A percentile compares a stretch with the other conserved stretches of the same genome.
Conservation (phyloP, 1,140 invertebrate genomes). For the Carposina sasakii region DNA sequence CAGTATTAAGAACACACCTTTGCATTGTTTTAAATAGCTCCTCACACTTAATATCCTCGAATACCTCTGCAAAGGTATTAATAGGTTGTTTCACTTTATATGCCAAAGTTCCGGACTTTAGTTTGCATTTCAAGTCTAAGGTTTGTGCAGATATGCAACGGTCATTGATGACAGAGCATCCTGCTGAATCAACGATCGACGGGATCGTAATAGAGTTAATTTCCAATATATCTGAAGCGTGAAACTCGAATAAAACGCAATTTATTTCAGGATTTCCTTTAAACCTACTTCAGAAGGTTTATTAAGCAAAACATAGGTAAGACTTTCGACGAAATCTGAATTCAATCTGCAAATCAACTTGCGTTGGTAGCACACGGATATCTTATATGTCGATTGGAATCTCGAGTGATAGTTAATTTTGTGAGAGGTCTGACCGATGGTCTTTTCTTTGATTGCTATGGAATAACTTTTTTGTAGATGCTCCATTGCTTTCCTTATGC, state of each 20-base stretch:
- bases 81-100: slow-evolving; percentile 33
- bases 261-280: slow-evolving; percentile 47
- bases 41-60: background rate
- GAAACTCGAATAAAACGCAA: slow-evolving; percentile 46
- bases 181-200: slow-evolving; percentile 36
- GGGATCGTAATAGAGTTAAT: slow-evolving; percentile 38
- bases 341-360: slow-evolving; percentile 45
- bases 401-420: slow-evolving; percentile 49
- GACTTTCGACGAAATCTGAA: slow-evolving; percentile 36
- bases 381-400: slow-evolving; percentile 49
- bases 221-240: slow-evolving; percentile 33
- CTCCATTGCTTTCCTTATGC: slow-evolving; percentile 41
- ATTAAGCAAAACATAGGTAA: slow-evolving; percentile 28
- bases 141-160: slow-evolving; percentile 40
- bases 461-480: slow-evolving; percentile 46
- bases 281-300: slow-evolving; percentile 31
- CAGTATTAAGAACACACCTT: slow-evolving; percentile 32
- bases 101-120: slow-evolving; percentile 48
- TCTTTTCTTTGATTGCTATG: slow-evolving; percentile 48
- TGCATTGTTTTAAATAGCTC: slow-evolving; percentile 2
- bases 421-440: slow-evolving; percentile 40
- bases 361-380: slow-evolving; percentile 45
- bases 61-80: background rate
- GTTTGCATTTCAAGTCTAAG: slow-evolving; percentile 52
- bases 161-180: slow-evolving; percentile 44